phyloP scores from a whole-genome alignment of 1,140 invertebrate genomes.

The Scaptomyza montana region DNA sequence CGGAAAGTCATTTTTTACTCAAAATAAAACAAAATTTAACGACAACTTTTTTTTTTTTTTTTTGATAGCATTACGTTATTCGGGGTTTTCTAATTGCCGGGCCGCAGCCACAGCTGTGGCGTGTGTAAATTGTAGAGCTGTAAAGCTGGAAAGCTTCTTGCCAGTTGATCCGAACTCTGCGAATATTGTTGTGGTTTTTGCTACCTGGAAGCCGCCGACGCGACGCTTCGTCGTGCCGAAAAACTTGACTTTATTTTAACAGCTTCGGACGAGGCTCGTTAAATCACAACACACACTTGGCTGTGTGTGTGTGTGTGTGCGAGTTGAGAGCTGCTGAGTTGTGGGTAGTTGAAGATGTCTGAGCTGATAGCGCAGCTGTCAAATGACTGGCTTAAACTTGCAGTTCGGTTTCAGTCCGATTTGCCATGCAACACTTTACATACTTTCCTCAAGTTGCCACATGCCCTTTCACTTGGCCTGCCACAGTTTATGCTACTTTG shows the following conservation, averaged over 20 bases:
- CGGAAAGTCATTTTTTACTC: slow-evolving; percentile 72
- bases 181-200: slow-evolving; percentile 22
- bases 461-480: neutral
- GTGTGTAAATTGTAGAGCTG: slow-evolving; percentile 4
- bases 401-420: neutral
- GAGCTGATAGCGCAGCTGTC: slow-evolving; percentile 41
- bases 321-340: slow-evolving; percentile 19
- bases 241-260: slow-evolving; percentile 49
- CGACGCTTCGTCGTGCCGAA: neutral
- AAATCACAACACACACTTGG: slow-evolving; percentile 15
- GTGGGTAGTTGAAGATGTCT: slow-evolving; percentile 51
- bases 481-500: neutral
- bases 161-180: slow-evolving; percentile 17
- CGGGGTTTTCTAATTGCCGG: slow-evolving; percentile 45
- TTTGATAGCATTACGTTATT: slow-evolving; percentile 25
- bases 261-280: slow-evolving; percentile 41
- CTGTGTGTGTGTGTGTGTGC: slow-evolving; percentile 3
- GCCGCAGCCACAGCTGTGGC: slow-evolving; percentile 18
- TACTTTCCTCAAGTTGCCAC: neutral
- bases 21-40: slow-evolving; percentile 3
- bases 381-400: slow-evolving; percentile 30
- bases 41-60: slow-evolving; percentile 10
- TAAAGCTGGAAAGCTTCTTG: slow-evolving; percentile 7
- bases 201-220: slow-evolving; percentile 23
- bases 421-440: too few species aligned